Base-by-base conservation (phyloP, 2,113 vertebrate genomes). In the Hippocampus mohnikei region DNA sequence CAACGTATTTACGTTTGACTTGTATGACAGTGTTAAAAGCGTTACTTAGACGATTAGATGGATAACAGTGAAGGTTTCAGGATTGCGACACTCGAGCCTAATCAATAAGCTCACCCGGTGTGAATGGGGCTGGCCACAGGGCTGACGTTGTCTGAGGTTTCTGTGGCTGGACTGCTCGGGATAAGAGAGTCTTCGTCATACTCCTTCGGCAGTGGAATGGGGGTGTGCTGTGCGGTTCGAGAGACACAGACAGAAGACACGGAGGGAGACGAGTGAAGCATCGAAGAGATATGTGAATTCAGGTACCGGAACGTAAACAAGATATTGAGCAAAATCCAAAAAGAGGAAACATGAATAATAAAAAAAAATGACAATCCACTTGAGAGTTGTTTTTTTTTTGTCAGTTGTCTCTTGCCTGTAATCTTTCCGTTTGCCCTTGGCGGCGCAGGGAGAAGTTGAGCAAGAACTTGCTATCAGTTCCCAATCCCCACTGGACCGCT, bases 81-180 rank as follows among this genome's bases (percentile, higher is more conserved):
- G 12, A 58, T 25, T 11, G 55, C 5, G 12, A 27, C 40, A 42
- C 11, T 12, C 12, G 15, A 46, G 11, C 9, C 41, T 44, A 29
- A 50, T 42, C 62, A 21, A 72, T 70, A 10, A 29, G 82, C 94
- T 94, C 73, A 96, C 95, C 95, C 95, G n/a, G 97, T 99, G 90
- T 99, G 96, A 69, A 99, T 96, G 0, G 97, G 97, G 79, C 97
- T 99, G 85, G 97, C 96, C 86, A 98, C 95, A 0, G 97, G 97
- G 87, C 97, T 99, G 91, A 99, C 97, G 76, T 99, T 99, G 76
- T 99, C 97, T 0, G 96, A 98, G 33, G 97, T 98, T 90, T 99
- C 97, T 0, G 97, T 99, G 23, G 97, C 97, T 0, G 96, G 97
- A 82, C 97, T 98, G 92, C 97, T 98, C 73, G 97, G 97, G 84